Percentiles rank a stretch among this genome's conserved stretches.
phyloP scores from a whole-genome alignment of 2,113 vertebrate species.

The Silurus meridionalis region DNA sequence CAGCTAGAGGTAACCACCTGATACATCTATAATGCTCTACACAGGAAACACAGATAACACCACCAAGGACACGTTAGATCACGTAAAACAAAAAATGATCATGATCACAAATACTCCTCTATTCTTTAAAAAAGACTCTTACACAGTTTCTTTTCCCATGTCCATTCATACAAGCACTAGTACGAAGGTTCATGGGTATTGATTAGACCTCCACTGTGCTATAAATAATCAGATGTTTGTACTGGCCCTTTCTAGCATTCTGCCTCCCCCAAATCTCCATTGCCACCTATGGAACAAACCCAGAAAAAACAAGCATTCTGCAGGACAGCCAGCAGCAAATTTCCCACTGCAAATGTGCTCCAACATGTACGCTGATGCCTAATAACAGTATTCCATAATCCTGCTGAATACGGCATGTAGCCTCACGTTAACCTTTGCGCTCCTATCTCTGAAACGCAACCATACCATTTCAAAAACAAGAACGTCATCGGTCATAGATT shows the following conservation, averaged over 20 bases:
- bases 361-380: background rate
- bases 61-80: too few relatives aligned
- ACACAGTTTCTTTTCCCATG: background rate
- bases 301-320: constrained; percentile 61
- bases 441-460: background rate
- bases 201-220: background rate
- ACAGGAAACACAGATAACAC: too few relatives aligned
- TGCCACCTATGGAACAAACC: constrained; percentile 74
- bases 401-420: constrained; percentile 22
- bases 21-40: too few relatives aligned
- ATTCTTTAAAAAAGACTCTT: too few relatives aligned
- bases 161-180: background rate
- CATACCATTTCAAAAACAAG: background rate
- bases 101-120: too few relatives aligned
- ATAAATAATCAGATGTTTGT: constrained; percentile 1
- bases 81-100: too few relatives aligned
- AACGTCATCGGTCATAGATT: too few relatives aligned
- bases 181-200: background rate
- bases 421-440: background rate
- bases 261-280: constrained; percentile 58
- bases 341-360: background rate
- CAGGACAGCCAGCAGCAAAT: background rate
- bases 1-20: too few relatives aligned
- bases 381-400: background rate
- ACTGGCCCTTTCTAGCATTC: background rate